Conservation (phyloP, 2,888 invertebrate genomes). For the Stenurella melanura region DNA sequence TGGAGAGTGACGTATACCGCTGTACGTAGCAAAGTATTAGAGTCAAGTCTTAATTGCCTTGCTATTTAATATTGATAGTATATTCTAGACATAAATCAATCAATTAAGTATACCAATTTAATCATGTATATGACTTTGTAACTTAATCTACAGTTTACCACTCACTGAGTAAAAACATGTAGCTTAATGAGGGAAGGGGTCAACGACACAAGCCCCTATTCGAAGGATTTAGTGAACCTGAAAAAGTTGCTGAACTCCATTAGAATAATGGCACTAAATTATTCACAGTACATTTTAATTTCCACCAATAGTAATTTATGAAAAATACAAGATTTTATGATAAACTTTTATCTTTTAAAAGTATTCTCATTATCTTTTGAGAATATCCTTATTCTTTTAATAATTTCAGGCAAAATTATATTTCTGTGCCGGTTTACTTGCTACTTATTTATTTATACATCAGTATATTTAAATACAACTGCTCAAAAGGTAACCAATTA, state of each 20-base stretch:
- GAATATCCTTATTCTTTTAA: too few relatives aligned
- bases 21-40: too few relatives aligned
- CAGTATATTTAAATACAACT: too few relatives aligned
- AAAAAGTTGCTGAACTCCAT: conserved; percentile 3
- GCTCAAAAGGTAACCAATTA: too few relatives aligned
- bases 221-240: background rate
- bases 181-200: background rate
- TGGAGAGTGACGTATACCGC: background rate
- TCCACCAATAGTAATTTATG: background rate
- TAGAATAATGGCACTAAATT: conserved; percentile 2
- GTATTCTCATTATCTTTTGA: too few relatives aligned
- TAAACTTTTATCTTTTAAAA: too few relatives aligned
- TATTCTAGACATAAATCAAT: background rate
- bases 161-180: background rate
- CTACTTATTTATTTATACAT: too few relatives aligned
- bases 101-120: background rate
- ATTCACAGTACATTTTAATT: background rate
- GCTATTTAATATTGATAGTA: background rate
- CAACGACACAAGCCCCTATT: conserved; percentile 2
- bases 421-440: too few relatives aligned
- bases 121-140: background rate
- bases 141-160: background rate
- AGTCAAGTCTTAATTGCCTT: background rate
- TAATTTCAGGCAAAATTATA: too few relatives aligned
- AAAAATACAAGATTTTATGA: background rate